Conservation (phyloP, 2,113 vertebrate species). For the Rhea americana region DNA sequence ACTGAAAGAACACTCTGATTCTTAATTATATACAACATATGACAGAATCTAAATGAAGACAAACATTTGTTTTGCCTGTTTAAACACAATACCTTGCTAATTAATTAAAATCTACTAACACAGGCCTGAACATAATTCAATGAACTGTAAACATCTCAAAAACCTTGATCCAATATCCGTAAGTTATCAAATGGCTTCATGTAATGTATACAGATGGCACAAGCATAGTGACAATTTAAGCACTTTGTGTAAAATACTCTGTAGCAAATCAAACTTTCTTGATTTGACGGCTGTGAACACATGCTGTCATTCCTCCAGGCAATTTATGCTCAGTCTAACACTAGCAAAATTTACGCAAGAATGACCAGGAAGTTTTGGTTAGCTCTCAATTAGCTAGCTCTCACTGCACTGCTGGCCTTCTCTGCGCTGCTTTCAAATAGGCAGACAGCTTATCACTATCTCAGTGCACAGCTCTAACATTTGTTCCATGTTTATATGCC, state of each 20-base stretch:
- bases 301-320: not conserved
- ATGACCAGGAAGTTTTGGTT: not conserved
- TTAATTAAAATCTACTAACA: not conserved
- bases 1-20: not conserved
- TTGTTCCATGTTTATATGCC: rapidly evolving
- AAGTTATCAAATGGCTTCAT: not conserved
- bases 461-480: not conserved
- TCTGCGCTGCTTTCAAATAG: not conserved
- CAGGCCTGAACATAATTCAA: rapidly evolving
- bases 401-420: not conserved
- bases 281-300: not conserved
- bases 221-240: not conserved
- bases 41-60: not conserved
- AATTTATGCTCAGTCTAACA: not conserved
- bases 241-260: not conserved
- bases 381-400: not conserved
- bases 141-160: not conserved
- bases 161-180: not conserved
- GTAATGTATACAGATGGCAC: not conserved
- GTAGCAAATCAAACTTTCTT: not conserved
- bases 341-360: not conserved
- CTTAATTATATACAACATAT: not conserved
- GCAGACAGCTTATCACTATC: not conserved
- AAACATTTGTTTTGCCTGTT: not conserved
- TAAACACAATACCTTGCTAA: not conserved